phyloP scores from a whole-genome alignment of 2,113 vertebrate species.

The Peromyscus californicus region DNA sequence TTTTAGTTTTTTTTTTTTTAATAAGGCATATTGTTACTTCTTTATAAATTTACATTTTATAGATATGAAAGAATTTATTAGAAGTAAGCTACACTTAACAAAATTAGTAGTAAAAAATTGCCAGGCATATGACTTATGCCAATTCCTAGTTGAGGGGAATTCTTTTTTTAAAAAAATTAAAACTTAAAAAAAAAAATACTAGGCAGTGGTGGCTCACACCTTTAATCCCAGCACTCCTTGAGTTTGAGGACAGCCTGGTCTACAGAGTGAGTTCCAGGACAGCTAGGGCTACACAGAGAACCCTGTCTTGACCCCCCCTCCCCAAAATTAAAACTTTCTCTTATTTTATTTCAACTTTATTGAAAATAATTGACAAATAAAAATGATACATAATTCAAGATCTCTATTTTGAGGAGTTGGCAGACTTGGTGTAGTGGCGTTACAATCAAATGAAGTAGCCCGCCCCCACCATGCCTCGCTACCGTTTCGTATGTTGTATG shows the following conservation, averaged over 20 bases:
- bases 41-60: slow-evolving; percentile 24
- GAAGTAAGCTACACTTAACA: neutral
- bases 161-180: neutral
- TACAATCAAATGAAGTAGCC: neutral
- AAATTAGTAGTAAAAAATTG: neutral
- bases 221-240: neutral
- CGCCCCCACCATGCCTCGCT: neutral
- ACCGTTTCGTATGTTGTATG: neutral
- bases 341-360: neutral
- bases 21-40: slow-evolving; percentile 22
- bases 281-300: neutral
- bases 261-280: neutral
- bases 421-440: no score
- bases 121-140: neutral
- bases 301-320: neutral
- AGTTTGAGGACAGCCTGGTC: neutral
- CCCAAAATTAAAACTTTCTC: neutral
- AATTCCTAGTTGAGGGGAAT: neutral
- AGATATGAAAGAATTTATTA: slow-evolving; percentile 25
- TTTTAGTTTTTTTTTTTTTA: slow-evolving; percentile 30
- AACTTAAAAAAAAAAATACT: neutral
- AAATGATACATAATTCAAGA: neutral
- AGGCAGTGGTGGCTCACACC: neutral
- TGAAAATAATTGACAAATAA: neutral
- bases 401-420: neutral